Percentiles rank a stretch among this genome's conserved stretches.
Evolutionary conservation across 2,888 invertebrate genomes (phyloP).

Genomic region (Tipula helvola): DNA sequence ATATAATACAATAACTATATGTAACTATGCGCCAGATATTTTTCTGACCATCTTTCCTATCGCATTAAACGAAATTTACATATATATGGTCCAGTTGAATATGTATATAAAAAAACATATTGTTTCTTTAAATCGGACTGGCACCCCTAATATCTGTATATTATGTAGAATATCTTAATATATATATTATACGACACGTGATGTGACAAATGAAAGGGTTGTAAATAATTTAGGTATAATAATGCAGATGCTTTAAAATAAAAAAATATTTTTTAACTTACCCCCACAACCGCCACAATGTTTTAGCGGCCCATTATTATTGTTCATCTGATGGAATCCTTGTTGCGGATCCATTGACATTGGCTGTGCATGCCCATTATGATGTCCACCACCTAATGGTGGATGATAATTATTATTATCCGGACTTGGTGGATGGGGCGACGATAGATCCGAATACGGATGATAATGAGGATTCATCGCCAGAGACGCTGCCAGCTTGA

Average conservation of each 20-base stretch:
- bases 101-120: not conserved
- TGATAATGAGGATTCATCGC: conserved; percentile 88
- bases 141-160: not conserved
- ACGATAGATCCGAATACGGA: conserved; percentile 69
- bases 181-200: not conserved
- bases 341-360: conserved; percentile 15
- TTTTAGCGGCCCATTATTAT: conserved; percentile 43
- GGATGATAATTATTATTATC: conserved; percentile 55
- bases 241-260: not conserved
- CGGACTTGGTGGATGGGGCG: conserved; percentile 63
- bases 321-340: conserved; percentile 25
- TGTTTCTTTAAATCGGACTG: not conserved
- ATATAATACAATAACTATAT: not conserved
- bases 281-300: conserved; percentile 87
- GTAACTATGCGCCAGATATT: not conserved
- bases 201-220: not conserved
- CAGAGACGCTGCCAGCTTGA: conserved; percentile 78
- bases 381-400: conserved; percentile 37
- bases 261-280: conserved; percentile 19
- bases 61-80: not conserved
- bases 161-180: too few species aligned
- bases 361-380: conserved; percentile 31
- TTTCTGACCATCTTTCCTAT: not conserved
- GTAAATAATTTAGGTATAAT: not conserved
- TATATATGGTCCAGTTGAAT: not conserved